phyloP scores from a whole-genome alignment of 2,113 vertebrate genomes.

The Limanda limanda region DNA sequence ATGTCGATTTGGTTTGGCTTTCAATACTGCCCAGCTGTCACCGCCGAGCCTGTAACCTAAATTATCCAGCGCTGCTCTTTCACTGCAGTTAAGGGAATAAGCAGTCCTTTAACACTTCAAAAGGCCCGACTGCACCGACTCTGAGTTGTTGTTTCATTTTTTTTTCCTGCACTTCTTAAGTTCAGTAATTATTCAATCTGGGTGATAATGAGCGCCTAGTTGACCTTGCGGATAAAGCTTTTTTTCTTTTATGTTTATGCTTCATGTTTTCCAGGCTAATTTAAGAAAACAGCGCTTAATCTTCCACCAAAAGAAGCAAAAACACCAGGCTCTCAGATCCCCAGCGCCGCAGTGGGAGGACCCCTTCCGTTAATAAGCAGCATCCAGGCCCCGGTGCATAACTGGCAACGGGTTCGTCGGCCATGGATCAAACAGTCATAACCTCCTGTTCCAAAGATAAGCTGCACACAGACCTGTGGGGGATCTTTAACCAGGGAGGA shows the following conservation, averaged over 20 bases:
- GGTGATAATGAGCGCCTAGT: constrained; percentile 68
- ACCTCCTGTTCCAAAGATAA: constrained; percentile 82
- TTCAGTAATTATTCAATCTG: constrained; percentile 77
- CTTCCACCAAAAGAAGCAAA: constrained; percentile 78
- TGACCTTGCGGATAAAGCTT: constrained; percentile 76
- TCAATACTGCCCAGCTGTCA: constrained; percentile 83
- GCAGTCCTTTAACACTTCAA: constrained; percentile 81
- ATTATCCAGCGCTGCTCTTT: constrained; percentile 81
- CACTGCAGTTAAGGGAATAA: constrained; percentile 80
- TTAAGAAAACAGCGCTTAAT: constrained; percentile 79
- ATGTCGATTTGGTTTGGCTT: constrained; percentile 80
- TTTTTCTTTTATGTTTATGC: constrained; percentile 72
- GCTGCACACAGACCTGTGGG: constrained; percentile 75
- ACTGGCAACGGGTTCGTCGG: constrained; percentile 65
- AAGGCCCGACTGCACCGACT: constrained; percentile 66
- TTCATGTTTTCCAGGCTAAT: constrained; percentile 78
- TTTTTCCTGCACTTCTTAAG: constrained; percentile 59
- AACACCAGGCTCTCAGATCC: constrained; percentile 59
- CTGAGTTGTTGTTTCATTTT: constrained; percentile 62
- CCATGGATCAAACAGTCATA: constrained; percentile 80
- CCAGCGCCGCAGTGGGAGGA: constrained; percentile 57
- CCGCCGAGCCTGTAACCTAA: constrained; percentile 77
- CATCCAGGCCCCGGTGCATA: constrained; percentile 67
- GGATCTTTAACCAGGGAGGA: constrained; percentile 73
- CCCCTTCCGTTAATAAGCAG: constrained; percentile 67